Evolutionary conservation across 2,888 invertebrate genomes (phyloP), one percentile per base, ranked within the genome.

Genomic region (Ophion ellenae): DNA sequence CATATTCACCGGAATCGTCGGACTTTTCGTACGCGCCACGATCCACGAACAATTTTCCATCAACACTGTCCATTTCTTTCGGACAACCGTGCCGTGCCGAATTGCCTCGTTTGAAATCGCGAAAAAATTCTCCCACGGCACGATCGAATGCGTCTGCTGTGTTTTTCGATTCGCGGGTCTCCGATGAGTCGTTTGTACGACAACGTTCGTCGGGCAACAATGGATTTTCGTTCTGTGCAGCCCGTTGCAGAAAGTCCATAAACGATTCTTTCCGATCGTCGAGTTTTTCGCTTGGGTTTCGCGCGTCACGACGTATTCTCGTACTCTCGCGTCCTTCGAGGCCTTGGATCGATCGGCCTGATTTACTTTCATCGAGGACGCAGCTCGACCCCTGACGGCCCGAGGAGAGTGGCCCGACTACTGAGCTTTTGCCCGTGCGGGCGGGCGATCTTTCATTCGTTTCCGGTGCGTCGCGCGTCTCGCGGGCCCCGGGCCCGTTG

Each of bases 331-430:
- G 82, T 67, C 77, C 83, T 83, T 84, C 78, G 53, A 64, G 61
- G 24, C 24, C 64, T 70, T 83, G 66, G 61, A 79, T 82, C 66
- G 85, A 83, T 82, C 66, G 83, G 82, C 83, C 84, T 64, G 81
- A 86, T 85, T 87, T 85, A 79, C 79, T 87, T 69, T 61, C 73
- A 14, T 45, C 86, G 81, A 86, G 87, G 86, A 85, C 85, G 61
- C 75, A 64, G 61, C 77, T 36, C 70, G 86, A 86, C 76, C 83
- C 83, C 9, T 59, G 53, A 3, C 4, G 32, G 5, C 10, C 61
- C 81, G 78, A 71, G 81, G 81, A 40, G 67, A 70, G 11, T 28
- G 53, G 20, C 32, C 53, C 81, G 59, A 63, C 20, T n/a, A 17
- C 66, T 10, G 32, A 11, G 61, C 32, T 66, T 75, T 75, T 63